Conservation (phyloP, 2,888 invertebrate species). For the Flabesymbios commensalis region DNA sequence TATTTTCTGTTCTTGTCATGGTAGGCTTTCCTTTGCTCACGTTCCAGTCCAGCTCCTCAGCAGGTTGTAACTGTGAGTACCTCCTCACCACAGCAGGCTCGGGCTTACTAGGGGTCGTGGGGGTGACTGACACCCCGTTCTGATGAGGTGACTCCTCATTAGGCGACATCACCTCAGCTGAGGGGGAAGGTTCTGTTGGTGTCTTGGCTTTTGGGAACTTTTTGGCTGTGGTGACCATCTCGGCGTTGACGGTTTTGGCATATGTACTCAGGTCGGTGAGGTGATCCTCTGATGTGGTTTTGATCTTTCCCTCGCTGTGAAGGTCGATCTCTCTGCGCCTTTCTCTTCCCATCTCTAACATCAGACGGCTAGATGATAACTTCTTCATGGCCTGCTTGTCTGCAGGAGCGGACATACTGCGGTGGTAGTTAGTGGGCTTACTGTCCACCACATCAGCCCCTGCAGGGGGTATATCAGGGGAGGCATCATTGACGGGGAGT, state of each 20-base stretch:
- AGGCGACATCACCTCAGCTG: not conserved
- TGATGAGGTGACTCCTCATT: not conserved
- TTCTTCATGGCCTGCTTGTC: slow-evolving; percentile 42
- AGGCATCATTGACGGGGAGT: too few relatives aligned
- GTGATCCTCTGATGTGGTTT: slow-evolving; percentile 66
- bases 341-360: slow-evolving; percentile 86
- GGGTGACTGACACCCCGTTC: not conserved
- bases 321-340: slow-evolving; percentile 83
- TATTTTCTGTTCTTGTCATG: slow-evolving; percentile 83
- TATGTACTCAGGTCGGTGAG: slow-evolving; percentile 63
- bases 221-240: slow-evolving; percentile 25
- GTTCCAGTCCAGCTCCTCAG: not conserved
- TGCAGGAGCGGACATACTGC: not conserved
- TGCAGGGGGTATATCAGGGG: not conserved
- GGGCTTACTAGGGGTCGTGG: not conserved
- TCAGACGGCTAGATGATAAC: slow-evolving; percentile 72
- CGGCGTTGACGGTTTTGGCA: slow-evolving; percentile 41
- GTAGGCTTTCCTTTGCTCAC: slow-evolving; percentile 75
- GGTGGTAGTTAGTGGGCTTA: too few relatives aligned
- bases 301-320: slow-evolving; percentile 68
- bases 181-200: not conserved
- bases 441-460: not conserved
- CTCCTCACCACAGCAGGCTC: not conserved
- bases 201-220: slow-evolving; percentile 14
- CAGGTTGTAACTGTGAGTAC: not conserved